Evolutionary conservation across 2,113 vertebrate species (phyloP), one percentile per base, ranked within the genome.

Genomic region (Melanocharis versteri): DNA sequence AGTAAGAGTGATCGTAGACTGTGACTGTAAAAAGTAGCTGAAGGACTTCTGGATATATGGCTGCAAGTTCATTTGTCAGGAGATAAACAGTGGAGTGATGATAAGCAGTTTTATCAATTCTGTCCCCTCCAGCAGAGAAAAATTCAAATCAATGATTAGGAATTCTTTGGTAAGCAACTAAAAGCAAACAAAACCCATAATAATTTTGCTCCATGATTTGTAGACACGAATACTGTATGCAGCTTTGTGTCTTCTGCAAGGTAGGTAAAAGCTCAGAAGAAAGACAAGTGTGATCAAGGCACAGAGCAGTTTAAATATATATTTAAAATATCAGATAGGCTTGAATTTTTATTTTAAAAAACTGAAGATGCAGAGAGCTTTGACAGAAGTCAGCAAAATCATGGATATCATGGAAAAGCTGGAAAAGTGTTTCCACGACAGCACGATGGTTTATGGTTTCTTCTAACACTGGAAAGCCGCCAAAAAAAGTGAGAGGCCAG

Each of bases 151-250:
- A 64, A 50, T 58, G 14, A 47, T 33, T 24, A 64, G 19, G 30
- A 93, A 54, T 69, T 69, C 26, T 77, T 58, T 37, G 10, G 5
- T 76, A 71, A 72, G 17, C 17, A 87, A 51, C 44, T 58, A 39
- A 85, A 85, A 78, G 18, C 4, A 79, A 83, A 48, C 10, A 62
- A 66, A 60, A 61, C 7, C 2, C 0, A 0, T 10, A 5, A 10
- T 39, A 35, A 77, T 54, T 72, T 81, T 69, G 21, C 8, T 53
- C 24, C 16, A 30, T 6, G 13, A 11, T 64, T 87, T 77, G 14
- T 27, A 23, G 21, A 44, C 7, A 22, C 28, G 28, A 66, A 83
- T 56, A 60, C 4, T 7, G 27, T 4, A 65, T 4, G 18, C 14
- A 78, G n/a, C 22, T 81, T 26, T 54, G 22, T 20, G 23, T 81